Base-by-base conservation (phyloP, 2,888 invertebrate genomes). In the Cephus rjabovi region DNA sequence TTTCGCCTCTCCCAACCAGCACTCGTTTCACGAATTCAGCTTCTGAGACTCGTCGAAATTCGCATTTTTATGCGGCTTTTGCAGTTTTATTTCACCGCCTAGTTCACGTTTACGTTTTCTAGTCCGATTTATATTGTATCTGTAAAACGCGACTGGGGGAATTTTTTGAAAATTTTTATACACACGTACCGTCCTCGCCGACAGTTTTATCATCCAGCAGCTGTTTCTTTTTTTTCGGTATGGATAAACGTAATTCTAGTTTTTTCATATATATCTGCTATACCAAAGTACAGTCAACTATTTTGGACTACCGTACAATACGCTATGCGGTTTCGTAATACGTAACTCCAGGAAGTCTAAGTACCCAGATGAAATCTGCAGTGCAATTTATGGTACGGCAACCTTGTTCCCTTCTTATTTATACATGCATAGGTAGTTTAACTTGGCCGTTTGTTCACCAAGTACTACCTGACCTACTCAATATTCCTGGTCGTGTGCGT, bases 401-500 rank as follows among this genome's bases (percentile, higher is more conserved):
- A 23, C 56, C 56, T 56, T 9, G 40, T 56, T 56, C 40, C 40
- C 40, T 23, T 56, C 23, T 56, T 56, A 56, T 56, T 56, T 56
- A 56, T 56, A 56, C 56, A 56, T 56, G 56, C 56, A 56, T 23
- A 56, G 56, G 23, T 23, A 56, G 56, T 56, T 23, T 9, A 56
- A 56, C 56, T 23, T 56, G 23, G 56, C 9, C 4, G 56, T 23
- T 56, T 56, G 9, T 23, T 56, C 56, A 2, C 1, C 56, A 2
- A 56, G 56, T 56, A 56, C 23, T 56, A 56, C 23, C 56, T 23
- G 23, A 23, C 56, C 56, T 56, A 76, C 83, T 84, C 83, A 82
- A 83, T 84, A 84, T 84, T 82, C 83, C 74, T 77, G 56, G 70
- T 80, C 83, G 83, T 82, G 84, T 80, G 81, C 83, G 74, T 77